Conservation (phyloP, 2,797 vertebrate species). For the Thamnophis elegans region DNA sequence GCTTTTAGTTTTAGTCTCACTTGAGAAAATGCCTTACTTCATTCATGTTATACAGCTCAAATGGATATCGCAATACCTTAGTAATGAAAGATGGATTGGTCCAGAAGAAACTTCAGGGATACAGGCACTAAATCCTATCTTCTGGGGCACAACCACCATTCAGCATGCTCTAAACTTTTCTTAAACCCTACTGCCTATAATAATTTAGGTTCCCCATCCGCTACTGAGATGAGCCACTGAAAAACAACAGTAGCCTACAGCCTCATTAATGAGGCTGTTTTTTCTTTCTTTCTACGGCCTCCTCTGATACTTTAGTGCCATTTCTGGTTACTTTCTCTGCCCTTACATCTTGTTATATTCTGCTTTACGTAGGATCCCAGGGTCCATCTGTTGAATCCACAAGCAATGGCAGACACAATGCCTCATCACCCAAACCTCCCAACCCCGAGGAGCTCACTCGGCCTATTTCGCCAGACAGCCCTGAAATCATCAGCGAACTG, state of each 20-base stretch:
- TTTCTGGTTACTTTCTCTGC: accelerated
- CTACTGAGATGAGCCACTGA: not conserved
- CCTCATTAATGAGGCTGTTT: accelerated
- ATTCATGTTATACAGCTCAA: not conserved
- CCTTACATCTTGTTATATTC: conserved; percentile 38
- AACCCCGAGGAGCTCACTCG: conserved; percentile 77
- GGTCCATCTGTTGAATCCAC: conserved; percentile 73
- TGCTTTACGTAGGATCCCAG: conserved; percentile 75
- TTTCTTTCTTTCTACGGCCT: not conserved
- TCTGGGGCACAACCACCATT: accelerated
- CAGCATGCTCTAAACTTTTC: not conserved
- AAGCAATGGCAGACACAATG: conserved; percentile 87
- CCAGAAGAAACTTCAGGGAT: not conserved
- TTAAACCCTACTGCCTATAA: not conserved
- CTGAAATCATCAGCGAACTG: conserved; percentile 89
- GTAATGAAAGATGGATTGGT: not conserved
- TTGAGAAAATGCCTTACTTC: not conserved
- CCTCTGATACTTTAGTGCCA: not conserved
- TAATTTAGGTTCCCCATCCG: not conserved
- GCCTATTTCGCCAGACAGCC: conserved; percentile 85
- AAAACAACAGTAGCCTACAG: accelerated
- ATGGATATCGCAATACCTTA: not conserved
- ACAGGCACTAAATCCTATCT: not conserved
- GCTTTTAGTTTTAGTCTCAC: not conserved
- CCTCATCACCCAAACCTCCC: conserved; percentile 82